Evolutionary conservation across 1,140 invertebrate species (phyloP).

Genomic region (Tachypleus tridentatus): DNA sequence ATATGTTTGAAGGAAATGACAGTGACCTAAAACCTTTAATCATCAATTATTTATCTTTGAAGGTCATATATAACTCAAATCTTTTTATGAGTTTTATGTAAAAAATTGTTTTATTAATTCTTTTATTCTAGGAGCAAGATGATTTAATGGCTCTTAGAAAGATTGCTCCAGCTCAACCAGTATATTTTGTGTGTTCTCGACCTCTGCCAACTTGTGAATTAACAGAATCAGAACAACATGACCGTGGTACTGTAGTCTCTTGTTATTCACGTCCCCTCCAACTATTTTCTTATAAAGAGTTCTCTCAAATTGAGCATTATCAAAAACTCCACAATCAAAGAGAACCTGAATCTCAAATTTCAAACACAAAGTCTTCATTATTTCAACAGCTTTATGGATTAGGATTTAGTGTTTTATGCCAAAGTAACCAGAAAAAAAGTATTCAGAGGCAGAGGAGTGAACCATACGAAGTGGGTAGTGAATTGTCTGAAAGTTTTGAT

Average conservation of each 20-base stretch:
- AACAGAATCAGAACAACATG: constrained; percentile 45
- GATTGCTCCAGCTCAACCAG: constrained; percentile 16
- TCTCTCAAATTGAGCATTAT: constrained; percentile 8
- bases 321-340: constrained; percentile 8
- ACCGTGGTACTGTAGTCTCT: constrained; percentile 8
- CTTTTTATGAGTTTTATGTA: too few species aligned
- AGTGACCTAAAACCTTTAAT: too few species aligned
- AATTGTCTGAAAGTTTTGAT: constrained; percentile 37
- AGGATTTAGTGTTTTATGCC: constrained; percentile 19
- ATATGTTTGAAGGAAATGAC: too few species aligned
- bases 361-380: constrained; percentile 6
- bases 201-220: constrained; percentile 34
- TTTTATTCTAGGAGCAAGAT: too few species aligned
- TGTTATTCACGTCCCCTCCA: not conserved
- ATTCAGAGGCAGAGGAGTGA: constrained; percentile 10
- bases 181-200: constrained; percentile 20
- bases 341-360: constrained; percentile 15
- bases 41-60: too few species aligned
- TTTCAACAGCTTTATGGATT: constrained; percentile 18
- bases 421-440: constrained; percentile 18
- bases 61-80: too few species aligned
- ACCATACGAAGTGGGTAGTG: constrained; percentile 28
- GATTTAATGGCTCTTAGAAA: constrained; percentile 44
- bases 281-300: constrained; percentile 15
- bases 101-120: too few species aligned